Conservation (phyloP, 1,140 invertebrate species). For the Zaprionus davidi region DNA sequence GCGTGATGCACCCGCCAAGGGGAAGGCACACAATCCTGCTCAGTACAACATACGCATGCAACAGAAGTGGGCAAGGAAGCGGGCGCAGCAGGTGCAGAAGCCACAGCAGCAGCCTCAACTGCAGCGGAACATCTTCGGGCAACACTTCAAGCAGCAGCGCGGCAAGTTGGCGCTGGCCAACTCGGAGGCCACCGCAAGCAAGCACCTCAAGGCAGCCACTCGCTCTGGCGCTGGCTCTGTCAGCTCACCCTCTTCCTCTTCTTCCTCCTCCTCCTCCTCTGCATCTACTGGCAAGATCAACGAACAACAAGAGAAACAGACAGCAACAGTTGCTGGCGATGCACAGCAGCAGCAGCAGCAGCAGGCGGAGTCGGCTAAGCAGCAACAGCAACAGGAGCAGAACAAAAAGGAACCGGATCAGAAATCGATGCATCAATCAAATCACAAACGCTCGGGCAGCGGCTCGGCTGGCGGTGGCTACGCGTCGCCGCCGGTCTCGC, state of each 20-base stretch:
- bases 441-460: conserved; percentile 73
- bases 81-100: conserved; percentile 34
- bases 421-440: conserved; percentile 58
- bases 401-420: conserved; percentile 57
- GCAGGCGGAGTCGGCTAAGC: conserved; percentile 3
- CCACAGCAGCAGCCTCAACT: conserved; percentile 4
- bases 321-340: conserved; percentile 15
- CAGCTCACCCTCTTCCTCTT: background rate
- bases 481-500: conserved; percentile 59
- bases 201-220: conserved; percentile 57
- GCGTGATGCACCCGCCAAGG: conserved; percentile 46
- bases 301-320: conserved; percentile 9
- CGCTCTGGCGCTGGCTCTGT: conserved; percentile 46
- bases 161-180: conserved; percentile 68
- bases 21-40: conserved; percentile 28
- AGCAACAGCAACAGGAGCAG: conserved; percentile 33
- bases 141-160: conserved; percentile 74
- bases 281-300: background rate
- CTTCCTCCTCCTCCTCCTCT: background rate
- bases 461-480: conserved; percentile 43
- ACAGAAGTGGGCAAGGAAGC: conserved; percentile 75
- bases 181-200: conserved; percentile 68
- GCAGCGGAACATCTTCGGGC: conserved; percentile 75
- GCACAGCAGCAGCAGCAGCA: conserved; percentile 38
- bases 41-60: conserved; percentile 74